These are phyloP conservation scores for Etheostoma cragini DNA, from an alignment of 2,113 vertebrate species.

Conservation along the genomic window DNA sequence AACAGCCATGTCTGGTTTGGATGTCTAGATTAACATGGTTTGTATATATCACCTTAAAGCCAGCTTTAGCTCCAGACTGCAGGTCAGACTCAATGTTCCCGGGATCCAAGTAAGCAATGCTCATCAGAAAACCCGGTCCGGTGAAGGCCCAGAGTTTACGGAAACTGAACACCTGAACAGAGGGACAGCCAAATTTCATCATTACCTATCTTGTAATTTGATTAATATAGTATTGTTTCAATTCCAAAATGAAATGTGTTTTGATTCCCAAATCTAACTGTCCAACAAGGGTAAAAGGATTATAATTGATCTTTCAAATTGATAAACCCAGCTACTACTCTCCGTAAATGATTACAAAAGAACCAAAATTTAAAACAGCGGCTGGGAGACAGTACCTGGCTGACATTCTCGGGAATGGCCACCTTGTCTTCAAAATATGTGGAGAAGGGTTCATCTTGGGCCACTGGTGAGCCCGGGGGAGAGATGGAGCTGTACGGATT, in stretches of 20 bases:
- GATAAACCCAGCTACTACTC: neutral
- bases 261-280: neutral
- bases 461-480: constrained; percentile 62
- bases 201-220: neutral
- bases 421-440: constrained; percentile 95
- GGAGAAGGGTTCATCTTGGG: constrained; percentile 79
- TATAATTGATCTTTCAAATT: neutral
- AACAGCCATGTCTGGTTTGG: neutral
- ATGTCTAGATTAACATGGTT: neutral
- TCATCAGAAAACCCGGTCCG: constrained; percentile 97
- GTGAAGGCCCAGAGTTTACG: constrained; percentile 99
- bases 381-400: constrained; percentile 65
- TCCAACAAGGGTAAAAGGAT: neutral
- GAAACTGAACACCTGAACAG: constrained; percentile 88
- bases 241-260: neutral
- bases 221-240: neutral
- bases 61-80: constrained; percentile 94
- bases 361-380: neutral
- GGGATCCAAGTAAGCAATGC: constrained; percentile 98
- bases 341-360: neutral
- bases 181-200: neutral
- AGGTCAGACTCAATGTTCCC: constrained; percentile 99
- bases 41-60: constrained; percentile 89
- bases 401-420: constrained; percentile 86
- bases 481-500: constrained; percentile 79